These are phyloP conservation scores for Lasiurus borealis DNA, from an alignment of 2,113 vertebrate species.

Conservation along the genomic window DNA sequence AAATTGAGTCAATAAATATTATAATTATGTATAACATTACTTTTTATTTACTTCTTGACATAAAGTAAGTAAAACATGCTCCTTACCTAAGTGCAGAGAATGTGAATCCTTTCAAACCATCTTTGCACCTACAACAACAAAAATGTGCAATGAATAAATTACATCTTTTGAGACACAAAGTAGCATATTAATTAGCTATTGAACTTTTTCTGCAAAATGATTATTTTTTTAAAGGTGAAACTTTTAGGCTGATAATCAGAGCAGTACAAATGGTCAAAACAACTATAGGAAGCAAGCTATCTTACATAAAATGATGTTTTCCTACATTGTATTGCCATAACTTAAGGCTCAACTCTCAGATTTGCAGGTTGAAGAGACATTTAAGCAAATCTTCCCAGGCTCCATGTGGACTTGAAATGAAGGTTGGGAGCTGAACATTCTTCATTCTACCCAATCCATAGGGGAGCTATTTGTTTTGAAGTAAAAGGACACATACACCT, in stretches of 20 bases:
- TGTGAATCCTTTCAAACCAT: slow-evolving; percentile 97
- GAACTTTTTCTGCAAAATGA: not conserved
- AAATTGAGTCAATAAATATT: slow-evolving; percentile 33
- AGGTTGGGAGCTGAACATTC: not conserved
- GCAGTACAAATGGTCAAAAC: not conserved
- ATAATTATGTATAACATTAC: not conserved
- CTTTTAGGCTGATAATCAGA: not conserved
- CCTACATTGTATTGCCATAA: not conserved
- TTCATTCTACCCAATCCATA: not conserved
- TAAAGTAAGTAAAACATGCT: slow-evolving; percentile 49
- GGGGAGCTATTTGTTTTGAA: slow-evolving; percentile 30
- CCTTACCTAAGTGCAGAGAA: slow-evolving; percentile 86
- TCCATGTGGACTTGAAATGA: not conserved
- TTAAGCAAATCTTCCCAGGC: not conserved
- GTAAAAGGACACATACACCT: slow-evolving; percentile 38
- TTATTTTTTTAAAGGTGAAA: slow-evolving; percentile 11
- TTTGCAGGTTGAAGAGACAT: not conserved
- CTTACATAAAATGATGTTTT: not conserved
- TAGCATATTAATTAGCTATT: not conserved
- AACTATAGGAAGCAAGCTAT: not conserved
- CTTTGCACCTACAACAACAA: slow-evolving; percentile 92
- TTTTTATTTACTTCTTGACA: not conserved
- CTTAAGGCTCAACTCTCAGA: slow-evolving; percentile 14
- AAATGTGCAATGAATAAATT: slow-evolving; percentile 64
- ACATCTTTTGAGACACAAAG: slow-evolving; percentile 27